A percentile compares a stretch with the other conserved stretches of the same genome.
These are phyloP conservation scores for Calliscelio sp. DNA, from an alignment of 2,888 invertebrate genomes.

Conservation along the genomic window DNA sequence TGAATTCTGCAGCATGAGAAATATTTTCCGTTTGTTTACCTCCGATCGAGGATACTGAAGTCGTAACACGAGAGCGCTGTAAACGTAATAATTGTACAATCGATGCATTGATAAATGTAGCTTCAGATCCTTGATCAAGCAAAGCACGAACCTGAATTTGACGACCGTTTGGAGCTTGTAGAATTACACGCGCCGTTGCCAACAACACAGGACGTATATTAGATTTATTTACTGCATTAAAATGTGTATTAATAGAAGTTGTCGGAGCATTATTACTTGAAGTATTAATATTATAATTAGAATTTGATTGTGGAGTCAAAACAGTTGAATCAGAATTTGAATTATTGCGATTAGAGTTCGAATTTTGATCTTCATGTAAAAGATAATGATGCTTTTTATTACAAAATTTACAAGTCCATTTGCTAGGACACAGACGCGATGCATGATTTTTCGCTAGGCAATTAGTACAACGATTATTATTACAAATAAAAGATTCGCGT, in stretches of 20 bases:
- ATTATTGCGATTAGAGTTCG: too few relatives aligned
- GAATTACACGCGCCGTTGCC: constrained; percentile 66
- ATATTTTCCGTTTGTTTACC: not conserved
- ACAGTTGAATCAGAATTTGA: too few relatives aligned
- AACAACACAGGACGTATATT: constrained; percentile 41
- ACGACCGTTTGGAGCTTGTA: constrained; percentile 29
- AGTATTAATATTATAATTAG: too few relatives aligned
- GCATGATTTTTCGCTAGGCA: constrained; percentile 15
- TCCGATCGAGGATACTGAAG: constrained; percentile 60
- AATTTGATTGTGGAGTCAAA: not conserved
- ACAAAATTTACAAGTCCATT: constrained; percentile 18
- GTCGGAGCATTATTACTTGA: too few relatives aligned
- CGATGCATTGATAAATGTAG: constrained; percentile 67
- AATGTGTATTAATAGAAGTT: not conserved
- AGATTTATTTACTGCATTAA: not conserved
- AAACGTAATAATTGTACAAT: constrained; percentile 56
- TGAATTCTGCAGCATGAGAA: not conserved
- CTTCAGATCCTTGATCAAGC: constrained; percentile 72
- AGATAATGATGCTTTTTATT: constrained; percentile 16
- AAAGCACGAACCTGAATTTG: constrained; percentile 48
- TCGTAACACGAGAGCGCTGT: constrained; percentile 21
- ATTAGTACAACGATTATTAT: constrained; percentile 16
- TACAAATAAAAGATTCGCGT: constrained; percentile 13
- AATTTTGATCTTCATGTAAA: constrained; percentile 12
- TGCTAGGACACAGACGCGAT: constrained; percentile 2